Conservation (phyloP, 2,113 vertebrate genomes). For the Halcyon malimbica region DNA sequence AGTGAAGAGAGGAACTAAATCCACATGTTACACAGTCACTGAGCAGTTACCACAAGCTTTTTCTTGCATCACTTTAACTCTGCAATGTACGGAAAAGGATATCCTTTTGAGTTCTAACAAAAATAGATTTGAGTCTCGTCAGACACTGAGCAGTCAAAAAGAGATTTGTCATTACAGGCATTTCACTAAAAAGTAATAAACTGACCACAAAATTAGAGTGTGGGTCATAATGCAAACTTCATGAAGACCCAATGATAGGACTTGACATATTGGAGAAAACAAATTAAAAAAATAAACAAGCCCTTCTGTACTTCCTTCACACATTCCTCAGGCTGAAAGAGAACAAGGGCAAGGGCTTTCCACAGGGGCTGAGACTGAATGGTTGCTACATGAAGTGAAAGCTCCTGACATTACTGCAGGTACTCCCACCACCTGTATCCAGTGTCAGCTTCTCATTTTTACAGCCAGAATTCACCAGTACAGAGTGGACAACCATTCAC, state of each 20-base stretch:
- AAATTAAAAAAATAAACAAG: background rate
- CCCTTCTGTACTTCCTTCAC: background rate
- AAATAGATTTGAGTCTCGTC: background rate
- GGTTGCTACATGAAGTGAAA: background rate
- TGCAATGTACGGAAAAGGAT: background rate
- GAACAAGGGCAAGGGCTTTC: background rate
- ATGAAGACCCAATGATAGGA: background rate
- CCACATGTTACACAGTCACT: background rate
- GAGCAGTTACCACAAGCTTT: background rate
- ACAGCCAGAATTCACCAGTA: background rate
- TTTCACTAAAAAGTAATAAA: background rate
- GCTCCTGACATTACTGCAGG: background rate
- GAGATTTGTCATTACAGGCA: background rate
- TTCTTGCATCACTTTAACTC: slow-evolving; percentile 12
- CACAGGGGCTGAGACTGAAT: background rate
- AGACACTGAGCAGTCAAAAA: background rate
- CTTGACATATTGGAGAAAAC: background rate
- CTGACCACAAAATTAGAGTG: background rate
- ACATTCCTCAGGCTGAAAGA: background rate
- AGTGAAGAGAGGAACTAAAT: slow-evolving; percentile 8
- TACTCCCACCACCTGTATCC: background rate
- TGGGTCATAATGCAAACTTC: background rate
- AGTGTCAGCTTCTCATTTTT: background rate
- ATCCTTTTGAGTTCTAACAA: background rate
- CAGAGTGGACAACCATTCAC: background rate